Evolutionary conservation across 2,797 vertebrate genomes (phyloP).

Genomic region (Anguilla obscura): DNA sequence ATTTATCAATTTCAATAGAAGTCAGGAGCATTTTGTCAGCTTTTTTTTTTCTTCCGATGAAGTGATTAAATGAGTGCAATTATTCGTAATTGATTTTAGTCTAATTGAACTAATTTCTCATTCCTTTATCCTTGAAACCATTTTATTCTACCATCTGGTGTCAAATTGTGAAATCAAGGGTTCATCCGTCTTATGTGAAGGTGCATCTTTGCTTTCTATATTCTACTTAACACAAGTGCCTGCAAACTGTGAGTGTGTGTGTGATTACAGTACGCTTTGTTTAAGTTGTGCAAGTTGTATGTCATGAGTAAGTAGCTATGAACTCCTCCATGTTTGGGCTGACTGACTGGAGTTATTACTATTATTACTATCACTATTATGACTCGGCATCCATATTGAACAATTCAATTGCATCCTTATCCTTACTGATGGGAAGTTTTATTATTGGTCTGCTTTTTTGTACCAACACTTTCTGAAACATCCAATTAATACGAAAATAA

Average conservation of each 20-base stretch:
- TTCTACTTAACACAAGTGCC: conserved; percentile 14
- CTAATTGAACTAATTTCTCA: conserved; percentile 48
- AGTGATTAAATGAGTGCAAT: conserved; percentile 57
- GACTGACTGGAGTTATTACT: background rate
- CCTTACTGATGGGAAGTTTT: background rate
- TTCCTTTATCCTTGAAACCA: conserved; percentile 32
- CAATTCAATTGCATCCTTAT: background rate
- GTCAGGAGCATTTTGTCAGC: conserved; percentile 43
- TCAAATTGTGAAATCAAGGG: conserved; percentile 8
- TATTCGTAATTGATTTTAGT: conserved; percentile 59
- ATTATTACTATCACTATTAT: too few species aligned
- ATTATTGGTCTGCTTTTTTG: background rate
- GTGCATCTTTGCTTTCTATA: background rate
- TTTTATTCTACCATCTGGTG: conserved; percentile 34
- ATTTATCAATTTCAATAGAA: conserved; percentile 34
- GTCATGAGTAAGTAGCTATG: background rate
- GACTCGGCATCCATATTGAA: background rate
- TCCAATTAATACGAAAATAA: background rate
- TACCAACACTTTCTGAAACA: background rate
- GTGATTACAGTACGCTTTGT: background rate
- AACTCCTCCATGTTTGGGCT: background rate
- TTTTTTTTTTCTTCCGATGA: conserved; percentile 40
- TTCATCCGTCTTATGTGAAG: conserved; percentile 21
- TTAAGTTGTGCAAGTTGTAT: background rate
- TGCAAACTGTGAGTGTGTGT: background rate